Percentiles rank a stretch among this genome's conserved stretches.
These are phyloP conservation scores for Idaea straminata DNA, from an alignment of 2,888 invertebrate species.

Conservation along the genomic window DNA sequence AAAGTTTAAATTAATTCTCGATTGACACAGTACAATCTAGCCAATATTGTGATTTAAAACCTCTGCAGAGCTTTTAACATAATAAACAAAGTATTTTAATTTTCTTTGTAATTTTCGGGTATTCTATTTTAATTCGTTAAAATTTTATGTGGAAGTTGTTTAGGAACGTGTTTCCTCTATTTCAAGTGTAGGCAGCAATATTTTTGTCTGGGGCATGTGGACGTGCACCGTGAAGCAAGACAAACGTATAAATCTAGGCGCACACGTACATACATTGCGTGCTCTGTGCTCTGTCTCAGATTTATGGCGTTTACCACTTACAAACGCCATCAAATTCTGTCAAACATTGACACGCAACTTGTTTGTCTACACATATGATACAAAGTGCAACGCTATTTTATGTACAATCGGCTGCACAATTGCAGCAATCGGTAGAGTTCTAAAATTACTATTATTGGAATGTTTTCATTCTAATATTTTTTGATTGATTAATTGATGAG, in stretches of 20 bases:
- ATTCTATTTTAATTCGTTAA: slow-evolving; percentile 8
- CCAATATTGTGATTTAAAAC: slow-evolving; percentile 63
- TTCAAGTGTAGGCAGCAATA: slow-evolving; percentile 37
- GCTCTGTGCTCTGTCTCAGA: slow-evolving; percentile 50
- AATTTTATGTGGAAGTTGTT: slow-evolving; percentile 14
- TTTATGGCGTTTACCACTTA: slow-evolving; percentile 55
- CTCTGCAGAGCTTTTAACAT: slow-evolving; percentile 46
- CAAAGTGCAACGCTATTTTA: background rate
- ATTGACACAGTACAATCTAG: slow-evolving; percentile 71
- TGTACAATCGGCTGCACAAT: no score
- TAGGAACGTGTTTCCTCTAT: slow-evolving; percentile 23
- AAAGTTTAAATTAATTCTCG: slow-evolving; percentile 77
- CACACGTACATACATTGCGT: slow-evolving; percentile 61
- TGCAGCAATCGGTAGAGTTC: no score
- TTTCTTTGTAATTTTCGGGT: slow-evolving; percentile 24
- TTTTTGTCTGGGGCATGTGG: slow-evolving; percentile 48
- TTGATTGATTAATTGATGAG: no score
- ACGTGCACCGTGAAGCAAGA: slow-evolving; percentile 48
- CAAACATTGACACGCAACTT: slow-evolving; percentile 28
- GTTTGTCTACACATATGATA: background rate
- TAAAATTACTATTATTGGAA: no score
- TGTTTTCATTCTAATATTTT: no score
- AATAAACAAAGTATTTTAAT: slow-evolving; percentile 38
- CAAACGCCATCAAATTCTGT: slow-evolving; percentile 50
- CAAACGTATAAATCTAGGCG: slow-evolving; percentile 60